Evolutionary conservation across 2,888 invertebrate species (phyloP), one percentile per base, ranked within the genome.

Genomic region (Fabriciana adippe): DNA sequence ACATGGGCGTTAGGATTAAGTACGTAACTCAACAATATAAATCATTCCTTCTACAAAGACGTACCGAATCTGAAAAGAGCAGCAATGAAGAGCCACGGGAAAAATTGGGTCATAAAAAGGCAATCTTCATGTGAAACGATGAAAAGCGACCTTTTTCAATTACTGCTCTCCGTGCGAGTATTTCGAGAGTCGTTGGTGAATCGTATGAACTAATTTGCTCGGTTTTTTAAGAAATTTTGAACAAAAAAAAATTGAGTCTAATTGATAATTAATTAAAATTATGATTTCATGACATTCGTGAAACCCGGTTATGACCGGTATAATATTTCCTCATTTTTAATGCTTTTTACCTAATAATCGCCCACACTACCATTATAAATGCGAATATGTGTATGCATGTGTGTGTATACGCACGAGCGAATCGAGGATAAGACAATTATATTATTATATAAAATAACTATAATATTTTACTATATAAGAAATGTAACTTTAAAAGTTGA

Each of bases 91-190:
- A 64, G 55, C 48, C 64, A 48, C 26, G 55, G 55, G 18, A 55
- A 65, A 65, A 65, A 64, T 54, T 26, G 47, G 51, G 31, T 55
- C 63, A 48, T 55, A 63, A 55, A 63, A 63, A 57, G 59, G 59
- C 53, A 57, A 54, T 59, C 47, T 59, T 41, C 26, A 59, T n/a
- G 41, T 26, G 48, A 26, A 59, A 65, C 31, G 45, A 53, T 65
- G 59, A 59, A 54, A 59, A 53, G 53, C 41, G 18, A 59, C 26
- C 45, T 47, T 57, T 65, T 59, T 35, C 53, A 53, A 65, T 54
- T 59, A 51, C 35, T 47, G 18, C 41, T 21, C 26, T 57, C 45
- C 65, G 48, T 65, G 18, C 21, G 47, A 47, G 14, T 57, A 21
- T 57, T 57, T 47, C 57, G 21, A 47, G 18, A 50, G 50, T 21